Percentiles rank a stretch among this genome's conserved stretches.
These are phyloP conservation scores for Nibea coibor DNA, from an alignment of 2,113 vertebrate genomes.

Conservation along the genomic window DNA sequence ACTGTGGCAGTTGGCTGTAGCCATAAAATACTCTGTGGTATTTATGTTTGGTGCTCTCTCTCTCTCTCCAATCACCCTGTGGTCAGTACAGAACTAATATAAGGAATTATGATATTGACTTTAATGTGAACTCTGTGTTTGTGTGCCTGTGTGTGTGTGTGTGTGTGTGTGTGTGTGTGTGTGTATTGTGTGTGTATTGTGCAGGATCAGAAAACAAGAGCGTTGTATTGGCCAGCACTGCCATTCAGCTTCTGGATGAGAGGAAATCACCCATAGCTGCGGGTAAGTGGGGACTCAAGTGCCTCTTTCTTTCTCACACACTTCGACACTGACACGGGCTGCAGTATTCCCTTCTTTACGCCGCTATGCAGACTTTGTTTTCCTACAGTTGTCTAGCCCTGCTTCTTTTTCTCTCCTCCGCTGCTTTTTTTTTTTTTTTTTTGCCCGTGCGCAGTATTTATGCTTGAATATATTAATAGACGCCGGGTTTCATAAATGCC, in stretches of 20 bases:
- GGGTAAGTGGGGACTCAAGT: constrained; percentile 84
- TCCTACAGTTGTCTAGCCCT: constrained; percentile 18
- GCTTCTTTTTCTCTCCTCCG: constrained; percentile 16
- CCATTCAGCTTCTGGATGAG: constrained; percentile 96
- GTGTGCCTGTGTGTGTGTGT: constrained; percentile 21
- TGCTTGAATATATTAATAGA: constrained; percentile 34
- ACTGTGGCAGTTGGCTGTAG: constrained; percentile 43
- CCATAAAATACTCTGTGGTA: constrained; percentile 56
- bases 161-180: constrained; percentile 1
- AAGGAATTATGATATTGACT: constrained; percentile 47
- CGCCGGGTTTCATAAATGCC: constrained; percentile 28
- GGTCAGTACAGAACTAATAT: constrained; percentile 51
- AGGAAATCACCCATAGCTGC: constrained; percentile 97
- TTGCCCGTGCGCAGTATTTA: constrained; percentile 5
- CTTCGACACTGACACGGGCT: constrained; percentile 19
- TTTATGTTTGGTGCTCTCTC: constrained; percentile 47
- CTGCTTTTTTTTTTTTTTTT: constrained; percentile 9
- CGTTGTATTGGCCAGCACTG: constrained; percentile 95
- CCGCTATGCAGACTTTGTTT: constrained; percentile 32
- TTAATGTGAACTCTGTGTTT: constrained; percentile 46
- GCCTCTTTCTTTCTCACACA: constrained; percentile 35
- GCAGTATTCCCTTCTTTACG: constrained; percentile 18
- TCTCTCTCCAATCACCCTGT: constrained; percentile 38
- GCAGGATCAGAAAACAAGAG: constrained; percentile 93
- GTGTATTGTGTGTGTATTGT: constrained; percentile 32